Percentiles rank a stretch among this genome's conserved stretches.
Conservation (phyloP, 2,113 vertebrate genomes). For the Anguilla japonica region DNA sequence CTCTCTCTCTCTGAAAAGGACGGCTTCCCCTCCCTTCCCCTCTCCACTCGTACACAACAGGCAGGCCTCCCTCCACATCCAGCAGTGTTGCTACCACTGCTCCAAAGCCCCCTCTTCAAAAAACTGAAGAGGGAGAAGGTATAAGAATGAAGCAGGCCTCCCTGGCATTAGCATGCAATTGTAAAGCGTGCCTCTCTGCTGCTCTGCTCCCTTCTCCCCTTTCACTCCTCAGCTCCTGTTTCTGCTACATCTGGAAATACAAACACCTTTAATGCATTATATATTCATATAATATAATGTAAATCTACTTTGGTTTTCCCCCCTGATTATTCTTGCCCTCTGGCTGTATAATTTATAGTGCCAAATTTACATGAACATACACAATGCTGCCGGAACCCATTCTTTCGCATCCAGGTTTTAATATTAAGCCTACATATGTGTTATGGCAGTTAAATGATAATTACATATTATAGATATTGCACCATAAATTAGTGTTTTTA, state of each 20-base stretch:
- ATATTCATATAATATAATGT: neutral
- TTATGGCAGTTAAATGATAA: neutral
- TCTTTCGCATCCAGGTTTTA: neutral
- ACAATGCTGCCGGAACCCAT: neutral
- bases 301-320: neutral
- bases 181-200: neutral
- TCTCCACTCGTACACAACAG: slow-evolving; percentile 12
- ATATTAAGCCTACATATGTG: neutral
- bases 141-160: neutral
- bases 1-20: neutral
- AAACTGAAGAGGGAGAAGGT: neutral
- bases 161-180: slow-evolving; percentile 15
- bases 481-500: neutral
- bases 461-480: neutral
- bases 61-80: slow-evolving; percentile 23
- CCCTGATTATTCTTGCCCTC: neutral
- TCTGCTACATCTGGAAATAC: neutral
- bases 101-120: neutral
- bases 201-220: neutral
- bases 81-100: slow-evolving; percentile 14
- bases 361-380: neutral
- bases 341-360: neutral
- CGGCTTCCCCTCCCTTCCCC: slow-evolving; percentile 21
- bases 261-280: neutral
- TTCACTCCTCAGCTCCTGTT: neutral